Evolutionary conservation across 2,797 vertebrate species (phyloP), one percentile per base, ranked within the genome.

Genomic region (Trematomus bernacchii): DNA sequence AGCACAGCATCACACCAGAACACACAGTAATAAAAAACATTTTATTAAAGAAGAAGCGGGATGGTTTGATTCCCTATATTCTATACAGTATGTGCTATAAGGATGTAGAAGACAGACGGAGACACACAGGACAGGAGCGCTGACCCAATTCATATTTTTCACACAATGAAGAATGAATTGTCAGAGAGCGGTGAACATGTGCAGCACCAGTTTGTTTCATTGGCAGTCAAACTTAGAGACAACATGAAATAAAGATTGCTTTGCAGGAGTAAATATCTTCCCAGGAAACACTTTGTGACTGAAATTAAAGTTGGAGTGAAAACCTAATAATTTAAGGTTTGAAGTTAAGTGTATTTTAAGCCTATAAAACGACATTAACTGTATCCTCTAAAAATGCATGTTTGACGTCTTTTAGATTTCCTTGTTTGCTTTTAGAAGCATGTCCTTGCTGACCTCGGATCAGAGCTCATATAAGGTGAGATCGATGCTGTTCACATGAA

Each of bases 31-130:
- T 82, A 64, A 79, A 90, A 91, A 87, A 87, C 85, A 78, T 77
- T 94, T 95, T 94, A 93, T 94, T 94, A 80, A 92, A 92, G 87
- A 92, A 83, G 84, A 87, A 87, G 66, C 51, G 51, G 80, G 84
- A 89, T 78, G 80, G 37, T 89, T 88, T 23, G 63, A 54, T 85
- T 88, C 87, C 80, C 88, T 80, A 76, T 87, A 84, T 83, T 85
- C 85, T 89, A 86, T 91, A 91, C 85, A 94, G 83, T 71, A 84
- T 84, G 82, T 89, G 76, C 81, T 87, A 77, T 88, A 92, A 92
- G 89, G 90, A 80, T 43, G 70, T 47, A 66, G 66, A 76, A 33
- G 55, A 83, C 55, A 70, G 14, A 77, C 23, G 12, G 68, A 33
- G 55, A 83, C 55, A 70, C 12, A 72, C 23, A 15, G 68, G 18